Percentiles rank a stretch among this genome's conserved stretches.
phyloP scores from a whole-genome alignment of 1,140 invertebrate genomes.

The Musca vetustissima region DNA sequence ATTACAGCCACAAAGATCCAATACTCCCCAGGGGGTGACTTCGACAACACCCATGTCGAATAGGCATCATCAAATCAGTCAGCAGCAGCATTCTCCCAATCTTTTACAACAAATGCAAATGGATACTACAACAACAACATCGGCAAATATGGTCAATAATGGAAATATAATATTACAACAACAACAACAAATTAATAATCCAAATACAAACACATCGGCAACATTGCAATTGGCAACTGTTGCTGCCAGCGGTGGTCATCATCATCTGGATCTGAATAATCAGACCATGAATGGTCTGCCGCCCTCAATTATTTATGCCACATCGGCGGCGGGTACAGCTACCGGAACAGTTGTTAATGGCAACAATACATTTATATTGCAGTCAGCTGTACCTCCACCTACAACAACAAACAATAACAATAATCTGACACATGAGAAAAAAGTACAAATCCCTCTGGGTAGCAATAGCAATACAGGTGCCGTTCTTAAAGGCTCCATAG shows the following conservation, averaged over 20 bases:
- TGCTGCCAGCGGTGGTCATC: no score
- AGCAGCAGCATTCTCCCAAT: slow-evolving; percentile 1
- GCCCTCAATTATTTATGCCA: slow-evolving; percentile 24
- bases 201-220: not conserved
- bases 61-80: not conserved
- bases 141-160: not conserved
- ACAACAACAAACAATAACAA: not conserved
- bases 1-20: not conserved
- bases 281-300: not conserved
- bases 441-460: slow-evolving; percentile 21
- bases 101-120: not conserved
- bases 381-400: not conserved
- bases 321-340: not conserved
- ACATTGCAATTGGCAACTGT: slow-evolving; percentile 4
- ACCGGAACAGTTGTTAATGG: not conserved
- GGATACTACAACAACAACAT: not conserved
- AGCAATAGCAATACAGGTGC: not conserved
- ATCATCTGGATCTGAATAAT: slow-evolving; percentile 8
- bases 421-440: not conserved
- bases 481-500: not conserved
- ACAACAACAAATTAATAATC: no score
- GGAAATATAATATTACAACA: slow-evolving; percentile 10
- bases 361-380: slow-evolving; percentile 34
- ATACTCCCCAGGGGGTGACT: not conserved
- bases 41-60: not conserved